Evolutionary conservation across 2,888 invertebrate species (phyloP), one percentile per base, ranked within the genome.

Genomic region (Drosophila fungiperda): DNA sequence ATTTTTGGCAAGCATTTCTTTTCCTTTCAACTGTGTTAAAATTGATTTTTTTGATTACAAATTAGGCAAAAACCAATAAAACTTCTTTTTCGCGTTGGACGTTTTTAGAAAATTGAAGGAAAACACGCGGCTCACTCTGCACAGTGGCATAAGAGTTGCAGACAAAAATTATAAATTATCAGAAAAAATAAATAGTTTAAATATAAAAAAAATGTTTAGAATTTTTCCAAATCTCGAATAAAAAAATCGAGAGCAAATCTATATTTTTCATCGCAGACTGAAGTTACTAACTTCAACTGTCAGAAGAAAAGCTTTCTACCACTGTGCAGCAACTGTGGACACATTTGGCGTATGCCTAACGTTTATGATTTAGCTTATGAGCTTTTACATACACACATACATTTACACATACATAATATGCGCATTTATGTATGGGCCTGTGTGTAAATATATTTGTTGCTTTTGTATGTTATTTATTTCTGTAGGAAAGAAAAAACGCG

Each of bases 401-500:
- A 45, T 7, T 12, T 20, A 45, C 35, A 35, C 35, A 15, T 20
- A 20, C 20, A 42, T 3, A 49, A 65, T 73, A 45, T 62, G 54
- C 61, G 61, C 55, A 40, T 58, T 66, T 57, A n/a, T 50, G 12
- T 53, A 12, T 65, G 23, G 50, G 6, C 29, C 17, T 45, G 40
- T 45, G 48, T 48, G 53, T 59, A 45, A 52, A 52, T 59, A 35
- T 12, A 66, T 58, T 69, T 72, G 54, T 55, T 50, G 23, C 50
- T 72, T 5, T n/a, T 42, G 20, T 29, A 15, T 54, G 48, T 65
- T 29, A 68, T 42, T 59, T 66, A 33, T 73, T 54, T 45, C 36
- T 55, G 49, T 61, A 61, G 61, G 59, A 67, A 72, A 70, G 59
- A 69, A 73, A 70, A 64, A 76, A 68, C 67, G 73, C 70, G 78